phyloP scores from a whole-genome alignment of 2,113 vertebrate species.

The Clarias magur region DNA sequence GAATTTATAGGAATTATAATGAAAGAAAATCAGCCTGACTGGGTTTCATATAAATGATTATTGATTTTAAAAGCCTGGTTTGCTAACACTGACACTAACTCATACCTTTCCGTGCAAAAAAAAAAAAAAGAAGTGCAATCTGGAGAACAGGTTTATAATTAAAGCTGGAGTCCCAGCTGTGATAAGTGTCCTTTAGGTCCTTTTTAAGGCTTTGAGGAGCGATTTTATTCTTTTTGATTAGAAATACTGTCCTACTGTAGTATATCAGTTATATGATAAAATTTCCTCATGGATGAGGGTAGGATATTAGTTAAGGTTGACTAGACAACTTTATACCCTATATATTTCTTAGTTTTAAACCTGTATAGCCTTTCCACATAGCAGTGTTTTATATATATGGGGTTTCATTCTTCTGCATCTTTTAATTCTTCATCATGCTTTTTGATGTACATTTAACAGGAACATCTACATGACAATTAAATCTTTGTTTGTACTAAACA shows the following conservation, averaged over 20 bases:
- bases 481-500: not conserved
- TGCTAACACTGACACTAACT: not conserved
- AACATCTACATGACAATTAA: not conserved
- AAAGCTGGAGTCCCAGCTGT: slow-evolving; percentile 13
- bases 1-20: slow-evolving; percentile 15
- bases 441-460: not conserved
- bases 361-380: not conserved
- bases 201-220: not conserved
- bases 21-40: not conserved
- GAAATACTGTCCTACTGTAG: not conserved
- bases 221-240: not conserved
- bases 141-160: slow-evolving; percentile 5
- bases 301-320: not conserved
- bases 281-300: not conserved
- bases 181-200: not conserved
- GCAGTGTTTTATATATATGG: not conserved
- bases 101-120: not conserved
- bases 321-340: not conserved
- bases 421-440: not conserved
- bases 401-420: not conserved
- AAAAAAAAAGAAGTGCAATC: not conserved
- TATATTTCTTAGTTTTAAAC: not conserved
- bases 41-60: not conserved
- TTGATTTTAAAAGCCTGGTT: not conserved
- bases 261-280: not conserved